Evolutionary conservation across 2,888 invertebrate species (phyloP).

Genomic region (Platypus cylindrus): DNA sequence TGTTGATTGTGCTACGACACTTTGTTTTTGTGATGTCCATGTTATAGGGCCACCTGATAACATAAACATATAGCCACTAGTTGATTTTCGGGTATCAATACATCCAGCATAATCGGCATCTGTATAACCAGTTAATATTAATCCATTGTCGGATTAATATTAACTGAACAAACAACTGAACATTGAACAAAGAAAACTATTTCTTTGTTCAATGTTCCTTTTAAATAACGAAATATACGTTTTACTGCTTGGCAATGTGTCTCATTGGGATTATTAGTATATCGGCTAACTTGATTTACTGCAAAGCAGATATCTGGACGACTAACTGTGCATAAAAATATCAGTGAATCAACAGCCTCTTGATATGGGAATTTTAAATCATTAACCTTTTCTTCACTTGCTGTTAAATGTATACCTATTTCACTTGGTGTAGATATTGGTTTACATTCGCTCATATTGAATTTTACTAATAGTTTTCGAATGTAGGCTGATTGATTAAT

Average conservation of each 20-base stretch:
- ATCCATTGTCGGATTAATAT: too few relatives aligned
- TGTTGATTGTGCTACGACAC: constrained; percentile 8
- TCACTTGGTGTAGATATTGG: constrained; percentile 1
- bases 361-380: constrained; percentile 16
- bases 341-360: constrained; percentile 18
- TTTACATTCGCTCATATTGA: constrained; percentile 4
- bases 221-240: background rate
- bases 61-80: constrained; percentile 8
- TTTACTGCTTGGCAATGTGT: background rate
- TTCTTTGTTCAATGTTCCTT: too few relatives aligned
- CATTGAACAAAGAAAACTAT: too few relatives aligned
- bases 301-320: constrained; percentile 21
- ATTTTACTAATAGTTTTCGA: background rate
- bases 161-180: too few relatives aligned
- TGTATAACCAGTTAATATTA: constrained; percentile 2
- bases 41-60: constrained; percentile 4
- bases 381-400: constrained; percentile 3
- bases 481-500: background rate
- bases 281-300: too few relatives aligned
- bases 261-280: background rate
- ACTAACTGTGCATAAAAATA: constrained; percentile 16
- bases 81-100: constrained; percentile 4
- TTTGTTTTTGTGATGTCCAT: constrained; percentile 5
- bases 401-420: background rate
- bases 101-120: constrained; percentile 9